Evolutionary conservation across 2,113 vertebrate species (phyloP), one percentile per base, ranked within the genome.

Genomic region (Melanocharis versteri): DNA sequence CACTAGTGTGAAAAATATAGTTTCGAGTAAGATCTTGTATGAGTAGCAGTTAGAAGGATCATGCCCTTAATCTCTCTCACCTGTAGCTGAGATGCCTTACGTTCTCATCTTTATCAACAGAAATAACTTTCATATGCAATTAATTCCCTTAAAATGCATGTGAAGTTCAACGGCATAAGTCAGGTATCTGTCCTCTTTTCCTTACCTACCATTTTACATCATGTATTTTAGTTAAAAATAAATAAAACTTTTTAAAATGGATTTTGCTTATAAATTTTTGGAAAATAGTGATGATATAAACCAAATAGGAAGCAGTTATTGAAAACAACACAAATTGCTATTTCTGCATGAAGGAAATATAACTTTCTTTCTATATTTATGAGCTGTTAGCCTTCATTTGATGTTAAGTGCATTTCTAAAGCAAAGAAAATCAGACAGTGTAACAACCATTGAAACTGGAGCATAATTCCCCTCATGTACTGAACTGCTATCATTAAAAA

Each of bases 401-500:
- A 9, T 54, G 6, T 44, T 44, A 60, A 9, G 5, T 66, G 10
- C 1, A 53, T 35, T 33, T 70, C 33, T 66, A 45, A 93, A 85
- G 61, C 28, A 53, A 70, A 70, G 15, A 60, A 90, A 93, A 81
- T 4, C 10, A 69, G 30, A 22, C 13, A 42, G 3, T 35, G 9
- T n/a, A 78, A 68, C 1, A 5, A 24, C 21, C 13, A 62, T 12
- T 42, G 58, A 53, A 86, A 11, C 17, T 70, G 33, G 62, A 90
- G 30, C 11, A 15, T 24, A 17, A 31, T 80, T 82, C 40, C 20
- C 10, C 9, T 22, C 10, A 4, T 54, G 12, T 95, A 68, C 96
- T 96, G 89, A 89, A 96, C 8, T 89, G 12, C 14, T 37, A 48
- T 70, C 44, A 48, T 51, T 78, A 53, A 93, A 96, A 93, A 71